Conservation (phyloP, 2,113 vertebrate genomes). For the Phalacrocorax carbo region DNA sequence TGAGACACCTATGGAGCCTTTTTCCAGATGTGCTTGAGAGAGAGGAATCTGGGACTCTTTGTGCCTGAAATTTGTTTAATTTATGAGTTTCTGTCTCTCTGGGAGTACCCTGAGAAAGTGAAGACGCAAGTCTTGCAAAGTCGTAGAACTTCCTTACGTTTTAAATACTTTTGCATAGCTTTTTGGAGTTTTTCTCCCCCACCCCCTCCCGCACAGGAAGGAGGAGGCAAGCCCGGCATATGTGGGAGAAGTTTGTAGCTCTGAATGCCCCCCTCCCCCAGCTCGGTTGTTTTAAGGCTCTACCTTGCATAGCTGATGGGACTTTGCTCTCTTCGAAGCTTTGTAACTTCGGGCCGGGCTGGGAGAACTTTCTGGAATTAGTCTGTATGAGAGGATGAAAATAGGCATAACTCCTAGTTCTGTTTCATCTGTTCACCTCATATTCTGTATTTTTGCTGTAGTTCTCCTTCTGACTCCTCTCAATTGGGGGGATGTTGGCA, state of each 20-base stretch:
- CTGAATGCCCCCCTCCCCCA: neutral
- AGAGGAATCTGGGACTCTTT: neutral
- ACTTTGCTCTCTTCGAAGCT: slow-evolving; percentile 9
- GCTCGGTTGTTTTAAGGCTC: neutral
- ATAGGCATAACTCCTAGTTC: neutral
- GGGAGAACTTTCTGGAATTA: neutral
- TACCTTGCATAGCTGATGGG: neutral
- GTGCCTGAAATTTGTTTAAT: neutral
- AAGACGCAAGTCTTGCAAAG: neutral
- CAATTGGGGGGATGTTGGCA: neutral
- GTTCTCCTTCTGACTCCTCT: neutral
- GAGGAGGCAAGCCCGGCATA: neutral
- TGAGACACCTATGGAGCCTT: slow-evolving; percentile 6
- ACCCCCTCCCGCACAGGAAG: neutral
- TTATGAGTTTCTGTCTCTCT: neutral
- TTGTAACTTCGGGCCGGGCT: neutral
- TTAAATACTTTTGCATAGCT: neutral
- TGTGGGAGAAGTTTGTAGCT: neutral
- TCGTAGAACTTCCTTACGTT: neutral
- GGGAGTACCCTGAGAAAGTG: neutral
- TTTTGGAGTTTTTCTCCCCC: neutral
- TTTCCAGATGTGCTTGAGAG: slow-evolving; percentile 31
- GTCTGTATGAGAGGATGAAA: neutral
- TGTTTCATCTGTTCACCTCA: neutral
- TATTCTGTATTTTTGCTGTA: fast-evolving